A percentile compares a stretch with the other conserved stretches of the same genome.
Conservation (phyloP, 2,888 invertebrate species). For the Ptychoptera contaminata region DNA sequence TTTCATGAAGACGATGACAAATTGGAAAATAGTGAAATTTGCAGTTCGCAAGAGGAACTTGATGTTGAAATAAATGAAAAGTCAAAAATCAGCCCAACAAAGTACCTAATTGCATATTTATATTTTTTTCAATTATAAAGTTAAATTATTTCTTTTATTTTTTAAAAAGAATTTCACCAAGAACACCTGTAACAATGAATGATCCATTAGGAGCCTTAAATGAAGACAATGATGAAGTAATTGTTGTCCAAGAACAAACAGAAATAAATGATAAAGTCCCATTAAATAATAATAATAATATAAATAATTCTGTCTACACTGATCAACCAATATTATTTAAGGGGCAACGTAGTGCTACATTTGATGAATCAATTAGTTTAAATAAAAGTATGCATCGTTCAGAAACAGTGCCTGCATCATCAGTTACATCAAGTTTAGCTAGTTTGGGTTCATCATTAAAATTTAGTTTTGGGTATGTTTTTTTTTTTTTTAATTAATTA, state of each 20-base stretch:
- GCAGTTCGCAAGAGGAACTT: constrained; percentile 21
- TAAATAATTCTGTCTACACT: constrained; percentile 32
- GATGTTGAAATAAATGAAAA: constrained; percentile 14
- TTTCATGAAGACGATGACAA: constrained; percentile 11
- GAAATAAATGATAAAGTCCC: constrained; percentile 13
- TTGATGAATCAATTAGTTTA: constrained; percentile 37
- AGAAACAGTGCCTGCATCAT: constrained; percentile 56
- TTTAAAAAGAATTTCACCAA: constrained; percentile 52
- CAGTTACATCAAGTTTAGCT: constrained; percentile 60
- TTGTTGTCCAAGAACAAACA: constrained; percentile 11
- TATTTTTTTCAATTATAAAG: background rate
- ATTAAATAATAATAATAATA: constrained; percentile 9
- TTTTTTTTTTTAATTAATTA: constrained; percentile 11
- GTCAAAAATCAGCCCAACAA: constrained; percentile 27
- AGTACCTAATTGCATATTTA: constrained; percentile 16
- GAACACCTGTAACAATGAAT: constrained; percentile 79
- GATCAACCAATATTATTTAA: constrained; percentile 56
- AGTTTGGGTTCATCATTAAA: constrained; percentile 70
- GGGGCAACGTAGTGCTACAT: constrained; percentile 38
- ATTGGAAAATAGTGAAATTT: constrained; percentile 13
- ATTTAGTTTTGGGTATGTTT: constrained; percentile 61
- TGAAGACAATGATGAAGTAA: constrained; percentile 16
- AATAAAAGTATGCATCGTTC: constrained; percentile 45
- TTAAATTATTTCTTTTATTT: constrained; percentile 17
- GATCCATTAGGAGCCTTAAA: constrained; percentile 78